These are phyloP conservation scores for Phalloptychus januarius DNA, from an alignment of 2,797 vertebrate genomes.

Conservation along the genomic window DNA sequence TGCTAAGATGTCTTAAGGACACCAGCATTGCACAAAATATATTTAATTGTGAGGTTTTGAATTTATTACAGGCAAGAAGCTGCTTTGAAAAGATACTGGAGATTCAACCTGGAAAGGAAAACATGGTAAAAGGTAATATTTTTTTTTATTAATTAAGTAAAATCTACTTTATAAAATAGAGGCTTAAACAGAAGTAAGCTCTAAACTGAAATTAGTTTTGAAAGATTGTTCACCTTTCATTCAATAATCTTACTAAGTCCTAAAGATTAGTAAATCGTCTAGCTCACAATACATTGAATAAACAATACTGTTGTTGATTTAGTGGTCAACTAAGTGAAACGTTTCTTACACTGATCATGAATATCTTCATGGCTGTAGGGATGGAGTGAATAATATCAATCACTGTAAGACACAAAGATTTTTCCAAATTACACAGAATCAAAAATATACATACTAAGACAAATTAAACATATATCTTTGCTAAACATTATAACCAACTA, in stretches of 20 bases:
- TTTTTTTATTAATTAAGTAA: background rate
- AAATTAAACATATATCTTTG: background rate
- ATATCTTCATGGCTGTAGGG: background rate
- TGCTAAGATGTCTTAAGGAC: background rate
- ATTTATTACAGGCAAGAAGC: constrained; percentile 79
- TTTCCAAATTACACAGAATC: background rate
- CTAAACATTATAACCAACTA: too few species aligned
- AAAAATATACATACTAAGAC: background rate
- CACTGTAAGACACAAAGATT: background rate
- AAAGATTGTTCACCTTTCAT: constrained; percentile 5
- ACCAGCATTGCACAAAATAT: constrained; percentile 7
- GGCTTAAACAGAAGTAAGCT: too few species aligned
- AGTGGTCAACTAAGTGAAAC: background rate
- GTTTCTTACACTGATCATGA: background rate
- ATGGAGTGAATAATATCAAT: background rate
- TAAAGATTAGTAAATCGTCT: background rate
- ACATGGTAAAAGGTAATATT: constrained; percentile 83
- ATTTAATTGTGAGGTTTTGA: constrained; percentile 16
- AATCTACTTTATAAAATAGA: too few species aligned
- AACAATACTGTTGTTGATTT: background rate
- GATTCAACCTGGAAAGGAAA: constrained; percentile 79
- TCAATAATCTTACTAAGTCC: background rate
- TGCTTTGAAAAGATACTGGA: constrained; percentile 87
- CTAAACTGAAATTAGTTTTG: background rate
- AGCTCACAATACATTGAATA: background rate